Conservation (phyloP, 1,140 invertebrate genomes). For the Trichonephila clavipes region DNA sequence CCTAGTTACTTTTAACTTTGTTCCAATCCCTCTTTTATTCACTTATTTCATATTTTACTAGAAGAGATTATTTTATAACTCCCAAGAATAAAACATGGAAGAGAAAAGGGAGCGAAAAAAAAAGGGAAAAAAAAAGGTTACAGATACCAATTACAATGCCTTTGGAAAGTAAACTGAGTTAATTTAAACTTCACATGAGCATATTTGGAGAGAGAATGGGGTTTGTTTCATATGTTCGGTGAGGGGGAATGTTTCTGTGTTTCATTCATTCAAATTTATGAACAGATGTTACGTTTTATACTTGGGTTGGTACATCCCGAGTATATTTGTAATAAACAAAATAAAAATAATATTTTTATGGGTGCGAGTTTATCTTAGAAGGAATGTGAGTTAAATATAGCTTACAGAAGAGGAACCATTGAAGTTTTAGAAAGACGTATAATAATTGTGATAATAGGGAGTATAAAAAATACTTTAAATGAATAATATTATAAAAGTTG, state of each 20-base stretch:
- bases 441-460: too few species aligned
- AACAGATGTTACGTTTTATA: not conserved
- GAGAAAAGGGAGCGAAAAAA: not conserved
- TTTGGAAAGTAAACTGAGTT: not conserved
- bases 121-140: not conserved
- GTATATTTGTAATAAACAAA: not conserved
- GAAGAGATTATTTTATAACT: constrained; percentile 42
- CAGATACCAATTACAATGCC: constrained; percentile 28
- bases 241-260: not conserved
- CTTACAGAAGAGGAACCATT: too few species aligned
- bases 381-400: not conserved
- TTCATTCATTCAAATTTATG: constrained; percentile 27
- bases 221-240: not conserved
- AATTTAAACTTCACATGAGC: constrained; percentile 20
- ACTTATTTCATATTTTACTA: constrained; percentile 29
- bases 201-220: not conserved
- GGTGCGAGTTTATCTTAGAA: not conserved
- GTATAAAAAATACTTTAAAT: too few species aligned
- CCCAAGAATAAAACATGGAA: not conserved
- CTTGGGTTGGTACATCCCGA: not conserved
- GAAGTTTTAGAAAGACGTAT: too few species aligned
- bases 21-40: constrained; percentile 17
- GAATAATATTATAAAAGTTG: too few species aligned
- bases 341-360: not conserved
- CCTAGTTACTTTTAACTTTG: constrained; percentile 16